Evolutionary conservation across 2,797 vertebrate species (phyloP), one percentile per base, ranked within the genome.

Genomic region (Apogon talboti): DNA sequence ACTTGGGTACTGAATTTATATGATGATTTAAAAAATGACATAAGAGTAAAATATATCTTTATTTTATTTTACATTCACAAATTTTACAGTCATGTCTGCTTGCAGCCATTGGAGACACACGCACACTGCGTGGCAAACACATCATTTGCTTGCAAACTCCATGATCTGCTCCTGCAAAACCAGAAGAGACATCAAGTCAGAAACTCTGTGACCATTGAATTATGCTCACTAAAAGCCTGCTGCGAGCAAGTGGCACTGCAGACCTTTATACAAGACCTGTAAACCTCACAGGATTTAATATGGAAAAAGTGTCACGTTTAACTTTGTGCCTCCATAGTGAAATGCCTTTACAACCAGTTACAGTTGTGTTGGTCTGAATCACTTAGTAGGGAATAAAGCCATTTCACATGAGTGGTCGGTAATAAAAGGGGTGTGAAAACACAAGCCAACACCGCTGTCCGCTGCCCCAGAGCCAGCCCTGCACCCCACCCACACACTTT

Each of bases 121-220:
- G 18, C 51, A 51, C 3, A 43, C 38, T 43, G 50, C 60, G 6
- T 10, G 57, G 43, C 30, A 15, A 48, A 46, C 40, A 38, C n/a
- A n/a, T 97, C 92, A 99, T 74, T 96, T 98, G 91, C 95, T 99
- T 58, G 97, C 97, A 84, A 95, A 98, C 11, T 94, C 93, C 90
- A 99, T 94, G 59, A 99, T 98, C 92, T 98, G 95, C 73, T 98
- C 96, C 98, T 99, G 87, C 93, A 76, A 63, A 63, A 90, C 81
- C 74, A 77, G 84, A 76, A 76, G 77, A 86, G 67, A 64, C 30
- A 69, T 46, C 3, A 65, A 33, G 21, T 72, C n/a, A 71, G 35
- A 74, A 49, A 69, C 50, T 43, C 16, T 21, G 30, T 48, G 35
- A 71, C 40, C 43, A 68, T 51, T 71, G 30, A 75, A 19, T 73